These are phyloP conservation scores for Theropithecus gelada DNA, from an alignment of 2,113 vertebrate species.

Conservation along the genomic window DNA sequence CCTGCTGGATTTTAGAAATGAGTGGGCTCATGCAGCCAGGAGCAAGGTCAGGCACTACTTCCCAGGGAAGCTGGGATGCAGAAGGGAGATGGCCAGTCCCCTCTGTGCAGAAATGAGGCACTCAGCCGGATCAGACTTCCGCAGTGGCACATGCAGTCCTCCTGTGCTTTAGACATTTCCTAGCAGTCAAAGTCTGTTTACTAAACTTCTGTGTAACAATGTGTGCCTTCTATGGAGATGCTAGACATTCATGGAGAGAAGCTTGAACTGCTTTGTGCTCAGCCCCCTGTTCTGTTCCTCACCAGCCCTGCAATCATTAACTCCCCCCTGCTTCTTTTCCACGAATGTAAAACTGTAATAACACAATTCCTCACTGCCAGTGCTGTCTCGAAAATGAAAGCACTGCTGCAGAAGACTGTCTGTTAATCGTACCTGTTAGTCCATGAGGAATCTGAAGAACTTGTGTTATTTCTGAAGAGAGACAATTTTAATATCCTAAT, in stretches of 20 bases:
- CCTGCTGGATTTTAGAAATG: not conserved
- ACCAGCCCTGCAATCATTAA: fast-evolving
- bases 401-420: not conserved
- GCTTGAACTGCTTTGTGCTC: not conserved
- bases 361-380: fast-evolving
- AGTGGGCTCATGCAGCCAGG: not conserved
- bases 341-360: not conserved
- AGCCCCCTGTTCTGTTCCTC: fast-evolving
- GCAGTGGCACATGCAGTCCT: fast-evolving
- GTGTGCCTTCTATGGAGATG: fast-evolving
- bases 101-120: not conserved
- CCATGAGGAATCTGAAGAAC: not conserved
- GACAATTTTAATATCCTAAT: not conserved
- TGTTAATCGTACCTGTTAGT: not conserved
- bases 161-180: not conserved
- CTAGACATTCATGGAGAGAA: fast-evolving
- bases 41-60: fast-evolving
- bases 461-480: not conserved
- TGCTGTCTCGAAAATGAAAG: not conserved
- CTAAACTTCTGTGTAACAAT: not conserved
- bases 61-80: not conserved
- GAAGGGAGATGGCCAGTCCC: fast-evolving
- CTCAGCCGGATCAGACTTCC: fast-evolving
- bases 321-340: fast-evolving
- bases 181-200: not conserved